phyloP scores from a whole-genome alignment of 2,888 invertebrate species.

The Eupeodes latifasciatus region DNA sequence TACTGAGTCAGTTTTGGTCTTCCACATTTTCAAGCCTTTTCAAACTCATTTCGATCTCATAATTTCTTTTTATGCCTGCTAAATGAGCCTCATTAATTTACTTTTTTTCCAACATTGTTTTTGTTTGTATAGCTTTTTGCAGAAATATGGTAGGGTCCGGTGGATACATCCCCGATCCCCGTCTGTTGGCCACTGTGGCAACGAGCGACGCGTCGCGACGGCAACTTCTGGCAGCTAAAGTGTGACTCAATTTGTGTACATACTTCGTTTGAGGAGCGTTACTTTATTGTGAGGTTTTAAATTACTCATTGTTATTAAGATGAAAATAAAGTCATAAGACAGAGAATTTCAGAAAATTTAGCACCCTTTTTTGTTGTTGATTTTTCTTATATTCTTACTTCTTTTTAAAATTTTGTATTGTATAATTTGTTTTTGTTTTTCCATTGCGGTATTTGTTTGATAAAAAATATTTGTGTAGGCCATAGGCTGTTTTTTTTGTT shows the following conservation, averaged over 20 bases:
- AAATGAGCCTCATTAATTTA: conserved; percentile 31
- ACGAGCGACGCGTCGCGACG: too few species aligned
- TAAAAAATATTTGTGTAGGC: neutral
- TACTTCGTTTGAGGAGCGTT: conserved; percentile 15
- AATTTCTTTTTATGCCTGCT: neutral
- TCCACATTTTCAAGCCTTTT: neutral
- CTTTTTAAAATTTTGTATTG: neutral
- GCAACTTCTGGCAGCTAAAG: conserved; percentile 17
- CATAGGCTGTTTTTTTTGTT: neutral
- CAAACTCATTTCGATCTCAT: neutral
- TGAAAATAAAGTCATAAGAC: conserved; percentile 55
- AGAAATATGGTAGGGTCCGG: too few species aligned
- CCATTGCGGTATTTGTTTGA: conserved; percentile 24
- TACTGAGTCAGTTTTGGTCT: neutral
- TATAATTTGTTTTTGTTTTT: neutral
- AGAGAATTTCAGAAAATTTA: conserved; percentile 55
- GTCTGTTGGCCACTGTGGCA: too few species aligned
- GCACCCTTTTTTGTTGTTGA: conserved; percentile 47
- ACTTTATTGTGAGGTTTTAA: conserved; percentile 36
- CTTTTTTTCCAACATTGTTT: neutral
- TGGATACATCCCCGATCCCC: too few species aligned
- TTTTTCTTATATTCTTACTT: conserved; percentile 27
- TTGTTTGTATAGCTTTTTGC: neutral
- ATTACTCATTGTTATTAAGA: conserved; percentile 65
- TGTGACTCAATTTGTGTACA: conserved; percentile 69